Conservation (phyloP, 2,113 vertebrate species). For the Chlorodrepanis virens region DNA sequence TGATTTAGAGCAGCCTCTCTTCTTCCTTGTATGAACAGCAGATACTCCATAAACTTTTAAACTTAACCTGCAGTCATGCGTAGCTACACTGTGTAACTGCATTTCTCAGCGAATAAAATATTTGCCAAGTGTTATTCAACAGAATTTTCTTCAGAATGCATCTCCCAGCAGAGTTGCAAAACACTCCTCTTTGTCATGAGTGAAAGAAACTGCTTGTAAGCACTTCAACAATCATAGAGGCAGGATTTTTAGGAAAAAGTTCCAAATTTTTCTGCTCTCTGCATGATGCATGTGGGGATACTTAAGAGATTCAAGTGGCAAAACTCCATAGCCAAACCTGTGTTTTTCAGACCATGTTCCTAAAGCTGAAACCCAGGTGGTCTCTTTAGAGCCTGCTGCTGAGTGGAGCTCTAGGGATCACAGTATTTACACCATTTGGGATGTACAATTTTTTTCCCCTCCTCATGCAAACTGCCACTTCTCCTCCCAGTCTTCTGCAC, state of each 20-base stretch:
- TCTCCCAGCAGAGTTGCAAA: neutral
- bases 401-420: neutral
- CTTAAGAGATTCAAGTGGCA: neutral
- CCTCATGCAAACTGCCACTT: neutral
- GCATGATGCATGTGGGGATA: neutral
- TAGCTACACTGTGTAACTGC: neutral
- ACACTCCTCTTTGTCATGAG: neutral
- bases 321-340: neutral
- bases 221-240: neutral
- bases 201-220: neutral
- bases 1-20: accelerated
- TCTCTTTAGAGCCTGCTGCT: neutral
- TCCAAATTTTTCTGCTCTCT: neutral
- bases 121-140: neutral
- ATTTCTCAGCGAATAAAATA: conserved; percentile 19
- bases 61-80: neutral
- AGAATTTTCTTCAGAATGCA: neutral
- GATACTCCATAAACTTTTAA: neutral
- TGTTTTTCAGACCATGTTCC: neutral
- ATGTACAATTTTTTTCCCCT: neutral
- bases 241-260: neutral
- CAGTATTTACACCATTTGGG: neutral
- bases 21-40: neutral
- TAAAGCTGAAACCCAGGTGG: neutral
- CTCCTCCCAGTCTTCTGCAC: neutral